phyloP scores from a whole-genome alignment of 2,888 invertebrate species.

The Limnephilus rhombicus region DNA sequence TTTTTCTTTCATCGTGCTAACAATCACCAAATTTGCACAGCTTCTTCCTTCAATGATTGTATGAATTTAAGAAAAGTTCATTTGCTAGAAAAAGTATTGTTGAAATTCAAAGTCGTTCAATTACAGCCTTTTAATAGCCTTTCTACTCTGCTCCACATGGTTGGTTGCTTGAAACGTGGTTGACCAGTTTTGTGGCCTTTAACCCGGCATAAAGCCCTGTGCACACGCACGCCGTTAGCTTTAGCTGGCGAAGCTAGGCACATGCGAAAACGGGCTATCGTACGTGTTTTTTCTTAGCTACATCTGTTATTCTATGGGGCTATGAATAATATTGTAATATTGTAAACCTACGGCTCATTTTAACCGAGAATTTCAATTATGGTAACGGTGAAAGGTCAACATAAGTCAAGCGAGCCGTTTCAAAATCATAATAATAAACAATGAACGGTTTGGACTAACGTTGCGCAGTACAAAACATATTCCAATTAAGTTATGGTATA shows the following conservation, averaged over 20 bases:
- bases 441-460: not conserved
- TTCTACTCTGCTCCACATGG: not conserved
- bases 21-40: no score
- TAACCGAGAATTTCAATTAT: conserved; percentile 48
- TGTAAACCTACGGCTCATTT: conserved; percentile 28
- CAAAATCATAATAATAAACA: conserved; percentile 20
- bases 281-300: conserved; percentile 36
- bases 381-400: conserved; percentile 40
- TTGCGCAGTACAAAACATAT: not conserved
- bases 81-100: not conserved
- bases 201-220: conserved; percentile 1
- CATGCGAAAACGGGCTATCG: conserved; percentile 25
- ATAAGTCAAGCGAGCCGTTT: conserved; percentile 20
- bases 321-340: conserved; percentile 11
- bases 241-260: not conserved
- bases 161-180: not conserved
- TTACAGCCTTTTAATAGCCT: not conserved
- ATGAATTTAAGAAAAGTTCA: not conserved
- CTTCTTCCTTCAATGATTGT: no score
- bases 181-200: conserved; percentile 25
- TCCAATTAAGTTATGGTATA: not conserved
- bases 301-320: conserved; percentile 17
- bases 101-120: not conserved
- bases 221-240: conserved; percentile 12
- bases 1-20: no score